Percentiles rank a stretch among this genome's conserved stretches.
Evolutionary conservation across 2,797 vertebrate species (phyloP).

Genomic region (Cephalopachus bancanus): DNA sequence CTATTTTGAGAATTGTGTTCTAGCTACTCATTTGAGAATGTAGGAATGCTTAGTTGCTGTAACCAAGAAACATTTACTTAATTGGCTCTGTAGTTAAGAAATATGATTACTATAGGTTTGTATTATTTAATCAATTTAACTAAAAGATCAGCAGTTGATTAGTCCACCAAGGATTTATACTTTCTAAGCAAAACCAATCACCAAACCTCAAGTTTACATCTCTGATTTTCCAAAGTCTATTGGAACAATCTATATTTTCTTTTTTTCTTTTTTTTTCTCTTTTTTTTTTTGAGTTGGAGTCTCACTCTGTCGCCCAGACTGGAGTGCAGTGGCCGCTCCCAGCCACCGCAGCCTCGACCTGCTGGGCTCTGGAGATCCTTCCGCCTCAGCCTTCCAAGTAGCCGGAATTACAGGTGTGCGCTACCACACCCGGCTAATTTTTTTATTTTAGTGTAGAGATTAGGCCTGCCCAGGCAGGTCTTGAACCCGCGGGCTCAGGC

Average conservation of each 20-base stretch:
- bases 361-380: too few species aligned
- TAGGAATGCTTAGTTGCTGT: background rate
- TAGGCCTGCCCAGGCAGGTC: too few species aligned
- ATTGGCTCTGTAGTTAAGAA: background rate
- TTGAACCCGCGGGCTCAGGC: too few species aligned
- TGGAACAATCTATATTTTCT: background rate
- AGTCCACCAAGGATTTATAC: background rate
- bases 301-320: too few species aligned
- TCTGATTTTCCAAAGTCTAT: slow-evolving; percentile 17
- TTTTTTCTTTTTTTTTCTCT: too few species aligned
- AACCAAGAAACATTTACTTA: background rate
- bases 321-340: too few species aligned
- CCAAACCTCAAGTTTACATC: background rate
- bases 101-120: background rate
- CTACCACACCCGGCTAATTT: too few species aligned
- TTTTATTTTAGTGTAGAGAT: too few species aligned
- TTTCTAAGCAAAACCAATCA: background rate
- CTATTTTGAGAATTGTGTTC: background rate
- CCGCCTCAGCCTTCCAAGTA: too few species aligned
- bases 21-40: background rate
- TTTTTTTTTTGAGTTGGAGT: too few species aligned
- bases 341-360: too few species aligned
- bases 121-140: background rate
- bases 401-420: too few species aligned
- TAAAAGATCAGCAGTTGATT: slow-evolving; percentile 44